These are phyloP conservation scores for Drosophila diplacantha DNA, from an alignment of 2,888 invertebrate species.

Conservation along the genomic window DNA sequence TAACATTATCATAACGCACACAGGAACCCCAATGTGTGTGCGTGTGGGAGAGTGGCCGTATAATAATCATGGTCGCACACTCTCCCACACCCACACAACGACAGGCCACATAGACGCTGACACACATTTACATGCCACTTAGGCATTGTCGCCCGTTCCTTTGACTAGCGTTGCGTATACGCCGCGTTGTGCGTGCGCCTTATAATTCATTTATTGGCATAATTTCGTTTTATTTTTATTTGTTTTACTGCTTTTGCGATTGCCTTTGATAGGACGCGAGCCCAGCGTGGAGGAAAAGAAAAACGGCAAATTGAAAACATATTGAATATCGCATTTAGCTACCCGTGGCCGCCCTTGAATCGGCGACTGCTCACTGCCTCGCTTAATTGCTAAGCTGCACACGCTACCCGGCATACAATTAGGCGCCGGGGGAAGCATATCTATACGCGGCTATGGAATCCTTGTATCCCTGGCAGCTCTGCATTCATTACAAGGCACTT, in stretches of 20 bases:
- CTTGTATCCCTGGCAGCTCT: conserved; percentile 19
- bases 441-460: background rate
- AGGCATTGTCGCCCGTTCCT: conserved; percentile 48
- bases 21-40: conserved; percentile 21
- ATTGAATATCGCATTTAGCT: conserved; percentile 61
- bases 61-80: conserved; percentile 59
- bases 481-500: conserved; percentile 67
- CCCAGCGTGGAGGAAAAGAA: conserved; percentile 12
- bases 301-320: conserved; percentile 65
- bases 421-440: conserved; percentile 18
- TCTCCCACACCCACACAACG: background rate
- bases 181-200: conserved; percentile 51
- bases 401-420: conserved; percentile 52
- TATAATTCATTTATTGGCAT: conserved; percentile 73
- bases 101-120: conserved; percentile 25
- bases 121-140: conserved; percentile 60
- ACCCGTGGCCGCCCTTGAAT: conserved; percentile 25
- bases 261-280: conserved; percentile 49
- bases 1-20: conserved; percentile 67
- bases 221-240: conserved; percentile 72
- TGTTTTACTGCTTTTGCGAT: conserved; percentile 57
- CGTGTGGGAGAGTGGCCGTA: conserved; percentile 50
- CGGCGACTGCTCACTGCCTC: conserved; percentile 6
- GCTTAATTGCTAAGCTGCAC: conserved; percentile 53
- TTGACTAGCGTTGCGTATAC: conserved; percentile 58